Evolutionary conservation across 2,888 invertebrate genomes (phyloP), one percentile per base, ranked within the genome.

Genomic region (Temnothorax rugatulus): DNA sequence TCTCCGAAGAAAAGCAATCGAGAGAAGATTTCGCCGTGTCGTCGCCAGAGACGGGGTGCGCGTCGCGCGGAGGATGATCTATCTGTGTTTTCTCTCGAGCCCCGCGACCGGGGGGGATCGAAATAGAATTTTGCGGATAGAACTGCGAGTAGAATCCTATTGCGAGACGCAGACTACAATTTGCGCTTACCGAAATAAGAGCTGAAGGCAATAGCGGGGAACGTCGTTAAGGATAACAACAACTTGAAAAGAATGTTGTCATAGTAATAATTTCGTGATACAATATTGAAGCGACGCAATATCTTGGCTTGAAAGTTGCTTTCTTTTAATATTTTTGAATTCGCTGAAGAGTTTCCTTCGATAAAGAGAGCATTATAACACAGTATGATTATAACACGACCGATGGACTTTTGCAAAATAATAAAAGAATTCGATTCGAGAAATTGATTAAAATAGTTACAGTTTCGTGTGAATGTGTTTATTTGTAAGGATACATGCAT

Each of bases 1-100:
- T 68, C 74, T 77, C 63, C 71, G 71, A 41, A 68, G 83, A 82
- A 74, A 63, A 64, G 75, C 87, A 85, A 88, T 89, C 83, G 83
- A 85, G 85, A 66, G 87, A 75, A 88, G 79, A 81, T 81, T 81
- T 81, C 79, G 59, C 79, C 71, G 57, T 66, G 69, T 71, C 79
- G 71, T 59, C 79, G 79, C 69, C 71, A 81, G 79, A 81, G 47
- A 71, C 25, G 57, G 57, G 41, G 77, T 41, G 66, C 52, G 66
- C 64, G 52, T 76, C 64, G 66, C 41, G 41, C n/a, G 71, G 18
- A 59, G 47, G 71, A 81, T 81, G 79, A 81, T 77, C 77, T 77
- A 77, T 77, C 77, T 77, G 54, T 77, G 77, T 77, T 77, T 77
- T 77, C 76, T 69, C 47, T 59, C 38, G 34, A 68, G 44, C 41